Base-by-base conservation (phyloP, 2,797 vertebrate genomes). In the Monodelphis domestica region DNA sequence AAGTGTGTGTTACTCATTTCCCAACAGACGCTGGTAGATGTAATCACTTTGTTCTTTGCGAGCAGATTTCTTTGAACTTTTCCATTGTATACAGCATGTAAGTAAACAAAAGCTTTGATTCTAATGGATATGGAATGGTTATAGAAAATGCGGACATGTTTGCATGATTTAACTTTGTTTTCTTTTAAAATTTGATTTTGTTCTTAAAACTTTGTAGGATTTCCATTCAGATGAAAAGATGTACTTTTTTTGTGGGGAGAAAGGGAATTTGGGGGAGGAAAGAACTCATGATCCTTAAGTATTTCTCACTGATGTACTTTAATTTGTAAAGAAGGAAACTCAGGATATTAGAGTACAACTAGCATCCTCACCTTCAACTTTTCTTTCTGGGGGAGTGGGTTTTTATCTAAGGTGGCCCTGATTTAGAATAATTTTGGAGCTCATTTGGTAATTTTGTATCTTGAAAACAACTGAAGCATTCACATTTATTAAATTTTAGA, bases 61-160 rank as follows among this genome's bases (percentile, higher is more conserved):
- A 96, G 70, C 93, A 95, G 96, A 56, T 59, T 93, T 3, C 96
- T 97, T 92, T 96, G 97, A 98, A 97, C 94, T 96, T 96, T 59
- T 30, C 92, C 90, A 94, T 97, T 91, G 90, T 90, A 93, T 0
- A 0, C 94, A 95, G 94, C 95, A 94, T 57, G 98, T 98, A 98
- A 99, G 98, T 98, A 98, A 95, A 91, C 7, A 24, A 88, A 95
- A 95, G 95, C 24, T 95, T 50, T 38, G 95, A 26, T 90, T 87
- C 78, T 95, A 87, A n/a, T 14, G 88, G 12, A 14, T 92, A 17
- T 89, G 2, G 95, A 52, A 53, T 95, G 53, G 54, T 92, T 30
- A 21, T 92, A 95, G 91, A 95, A 78, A 87, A 10, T 54, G 88
- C 28, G 92, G 95, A 91, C 93, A 28, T 94, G 89, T 94, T 90